phyloP scores from a whole-genome alignment of 2,888 invertebrate species.

The Uloborus plumipes region DNA sequence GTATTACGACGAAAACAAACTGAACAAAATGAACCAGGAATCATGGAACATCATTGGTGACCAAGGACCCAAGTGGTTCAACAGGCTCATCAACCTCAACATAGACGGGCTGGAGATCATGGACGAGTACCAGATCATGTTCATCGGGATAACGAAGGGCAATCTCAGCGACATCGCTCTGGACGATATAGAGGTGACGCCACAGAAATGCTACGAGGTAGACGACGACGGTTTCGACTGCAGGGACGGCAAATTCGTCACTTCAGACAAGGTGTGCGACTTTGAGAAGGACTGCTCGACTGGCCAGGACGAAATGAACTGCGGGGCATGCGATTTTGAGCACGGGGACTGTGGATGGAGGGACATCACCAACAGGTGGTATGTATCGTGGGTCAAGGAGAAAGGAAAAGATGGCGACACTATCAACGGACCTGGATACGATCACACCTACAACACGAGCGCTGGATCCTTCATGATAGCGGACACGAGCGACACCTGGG shows the following conservation, averaged over 20 bases:
- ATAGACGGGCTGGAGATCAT: conserved; percentile 14
- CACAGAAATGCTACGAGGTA: conserved; percentile 40
- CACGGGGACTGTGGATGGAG: conserved; percentile 61
- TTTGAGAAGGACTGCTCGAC: conserved; percentile 71
- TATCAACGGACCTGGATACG: conserved; percentile 31
- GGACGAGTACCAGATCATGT: conserved; percentile 60
- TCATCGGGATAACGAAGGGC: conserved; percentile 61
- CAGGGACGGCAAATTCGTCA: conserved; percentile 32
- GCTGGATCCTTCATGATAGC: conserved; percentile 44
- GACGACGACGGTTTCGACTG: conserved; percentile 53
- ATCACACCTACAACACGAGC: conserved; percentile 44
- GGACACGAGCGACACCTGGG: background rate
- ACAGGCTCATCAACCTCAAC: conserved; percentile 31
- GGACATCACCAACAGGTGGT: conserved; percentile 9
- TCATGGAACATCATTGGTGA: conserved; percentile 33
- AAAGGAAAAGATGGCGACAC: conserved; percentile 12
- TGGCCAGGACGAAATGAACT: conserved; percentile 70
- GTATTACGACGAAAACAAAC: conserved; percentile 26
- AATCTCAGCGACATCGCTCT: conserved; percentile 64
- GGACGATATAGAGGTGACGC: conserved; percentile 64
- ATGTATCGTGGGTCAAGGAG: conserved; percentile 26
- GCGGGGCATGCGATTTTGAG: conserved; percentile 68
- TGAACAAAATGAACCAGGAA: background rate
- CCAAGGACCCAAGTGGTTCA: conserved; percentile 53
- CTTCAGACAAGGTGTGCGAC: conserved; percentile 69